Base-by-base conservation (phyloP, 1,140 invertebrate species). In the Dryas iulia region DNA sequence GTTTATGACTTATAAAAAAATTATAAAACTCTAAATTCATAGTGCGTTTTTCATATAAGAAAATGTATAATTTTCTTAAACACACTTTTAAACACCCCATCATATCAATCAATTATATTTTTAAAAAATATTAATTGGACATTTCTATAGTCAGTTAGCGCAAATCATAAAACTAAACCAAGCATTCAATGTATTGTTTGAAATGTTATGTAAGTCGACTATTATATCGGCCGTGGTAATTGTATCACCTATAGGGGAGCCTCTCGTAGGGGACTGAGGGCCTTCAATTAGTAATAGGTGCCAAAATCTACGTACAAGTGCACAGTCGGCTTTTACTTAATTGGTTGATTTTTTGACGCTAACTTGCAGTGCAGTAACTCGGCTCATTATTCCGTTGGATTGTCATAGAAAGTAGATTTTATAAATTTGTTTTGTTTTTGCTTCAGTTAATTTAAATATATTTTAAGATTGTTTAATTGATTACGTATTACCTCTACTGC, bases 261-360 rank as follows among this genome's bases (percentile, higher is more conserved):
- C 57, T 25, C 57, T 57, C 56, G 59, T 35, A 47, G 60, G 60
- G 60, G 53, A 59, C 54, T 58, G 67, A 69, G 67, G 54, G 35
- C 35, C 61, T 63, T 64, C 60, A 69, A 69, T 69, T 69, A 69
- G 61, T 63, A 62, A 57, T 69, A 64, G 67, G 35, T 69, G 61
- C 67, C 67, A 64, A 69, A 64, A 64, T 59, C 52, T 62, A 33
- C 56, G 61, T 59, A 53, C 35, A 59, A 69, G 56, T 63, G 67
- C 60, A 24, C 66, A 63, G 59, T 39, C 65, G 18, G 23, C 54
- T 24, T 62, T 57, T 69, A 47, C 39, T 47, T 47, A 69, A 69
- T 69, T 69, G 66, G 66, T 58, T 62, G 54, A 23, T 30, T 47
- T 60, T 61, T 52, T 61, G 33, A 61, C 35, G 35, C 14, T 47